Percentiles rank a stretch among this genome's conserved stretches.
These are phyloP conservation scores for Lathronympha strigana DNA, from an alignment of 2,888 invertebrate genomes.

Conservation along the genomic window DNA sequence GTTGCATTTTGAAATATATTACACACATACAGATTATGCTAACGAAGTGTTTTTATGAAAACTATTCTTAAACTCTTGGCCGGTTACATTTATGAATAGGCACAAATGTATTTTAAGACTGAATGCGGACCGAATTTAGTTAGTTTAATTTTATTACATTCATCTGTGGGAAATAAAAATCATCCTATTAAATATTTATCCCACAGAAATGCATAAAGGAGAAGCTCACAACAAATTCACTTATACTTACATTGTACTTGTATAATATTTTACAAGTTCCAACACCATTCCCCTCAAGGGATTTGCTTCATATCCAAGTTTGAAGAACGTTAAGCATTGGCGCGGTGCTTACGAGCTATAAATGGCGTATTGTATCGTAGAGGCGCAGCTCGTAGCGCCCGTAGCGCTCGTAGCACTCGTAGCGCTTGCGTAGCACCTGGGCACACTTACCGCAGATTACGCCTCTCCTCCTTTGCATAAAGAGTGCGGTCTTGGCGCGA, in stretches of 20 bases:
- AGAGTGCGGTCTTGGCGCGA: conserved; percentile 49
- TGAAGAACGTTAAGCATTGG: conserved; percentile 31
- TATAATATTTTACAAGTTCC: conserved; percentile 14
- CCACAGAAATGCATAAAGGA: not conserved
- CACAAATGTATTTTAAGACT: too few species aligned
- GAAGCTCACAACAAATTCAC: not conserved
- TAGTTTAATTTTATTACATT: too few species aligned
- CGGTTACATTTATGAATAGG: too few species aligned
- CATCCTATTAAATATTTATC: too few species aligned
- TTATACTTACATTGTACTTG: not conserved
- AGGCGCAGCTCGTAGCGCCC: conserved; percentile 43
- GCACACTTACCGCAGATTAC: conserved; percentile 66
- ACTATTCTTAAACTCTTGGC: too few species aligned
- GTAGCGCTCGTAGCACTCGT: conserved; percentile 58
- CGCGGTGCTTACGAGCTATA: conserved; percentile 34
- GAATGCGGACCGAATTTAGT: too few species aligned
- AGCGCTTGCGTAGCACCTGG: conserved; percentile 66
- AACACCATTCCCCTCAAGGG: conserved; percentile 7
- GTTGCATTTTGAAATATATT: too few species aligned
- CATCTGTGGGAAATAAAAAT: too few species aligned
- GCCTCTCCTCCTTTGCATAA: conserved; percentile 60
- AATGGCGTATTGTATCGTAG: conserved; percentile 43
- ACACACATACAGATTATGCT: too few species aligned
- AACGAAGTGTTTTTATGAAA: too few species aligned
- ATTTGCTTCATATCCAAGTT: conserved; percentile 36